phyloP scores from a whole-genome alignment of 2,888 invertebrate species.

The Pollenia griseotomentosa region DNA sequence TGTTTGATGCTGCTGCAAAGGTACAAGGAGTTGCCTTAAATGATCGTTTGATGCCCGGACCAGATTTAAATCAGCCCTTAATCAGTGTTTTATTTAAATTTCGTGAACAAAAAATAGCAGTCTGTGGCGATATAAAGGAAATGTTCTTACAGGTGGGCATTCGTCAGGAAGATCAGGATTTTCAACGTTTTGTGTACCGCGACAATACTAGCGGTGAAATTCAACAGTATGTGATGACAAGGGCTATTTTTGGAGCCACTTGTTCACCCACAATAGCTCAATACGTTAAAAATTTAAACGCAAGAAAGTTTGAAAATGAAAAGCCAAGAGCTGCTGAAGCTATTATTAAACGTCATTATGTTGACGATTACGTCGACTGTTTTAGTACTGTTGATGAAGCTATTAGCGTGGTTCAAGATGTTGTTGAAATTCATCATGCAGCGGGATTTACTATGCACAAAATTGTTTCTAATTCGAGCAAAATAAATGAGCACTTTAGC shows the following conservation, averaged over 20 bases:
- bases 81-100: too few species aligned
- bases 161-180: conserved; percentile 74
- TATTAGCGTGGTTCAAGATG: conserved; percentile 21
- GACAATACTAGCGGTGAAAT: neutral
- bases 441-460: conserved; percentile 35
- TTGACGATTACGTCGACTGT: conserved; percentile 58
- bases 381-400: conserved; percentile 53
- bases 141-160: conserved; percentile 79
- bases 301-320: neutral
- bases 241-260: conserved; percentile 47
- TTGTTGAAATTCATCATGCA: conserved; percentile 43
- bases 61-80: too few species aligned
- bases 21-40: too few species aligned
- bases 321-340: conserved; percentile 30
- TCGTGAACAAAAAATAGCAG: too few species aligned
- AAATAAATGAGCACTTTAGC: neutral
- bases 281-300: conserved; percentile 59
- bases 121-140: conserved; percentile 63
- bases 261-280: conserved; percentile 65
- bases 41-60: too few species aligned
- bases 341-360: conserved; percentile 52
- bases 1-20: too few species aligned
- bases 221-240: conserved; percentile 57
- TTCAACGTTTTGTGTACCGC: conserved; percentile 76
- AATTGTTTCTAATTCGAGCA: neutral